phyloP scores from a whole-genome alignment of 2,888 invertebrate genomes.

The Sussaba pulchella region DNA sequence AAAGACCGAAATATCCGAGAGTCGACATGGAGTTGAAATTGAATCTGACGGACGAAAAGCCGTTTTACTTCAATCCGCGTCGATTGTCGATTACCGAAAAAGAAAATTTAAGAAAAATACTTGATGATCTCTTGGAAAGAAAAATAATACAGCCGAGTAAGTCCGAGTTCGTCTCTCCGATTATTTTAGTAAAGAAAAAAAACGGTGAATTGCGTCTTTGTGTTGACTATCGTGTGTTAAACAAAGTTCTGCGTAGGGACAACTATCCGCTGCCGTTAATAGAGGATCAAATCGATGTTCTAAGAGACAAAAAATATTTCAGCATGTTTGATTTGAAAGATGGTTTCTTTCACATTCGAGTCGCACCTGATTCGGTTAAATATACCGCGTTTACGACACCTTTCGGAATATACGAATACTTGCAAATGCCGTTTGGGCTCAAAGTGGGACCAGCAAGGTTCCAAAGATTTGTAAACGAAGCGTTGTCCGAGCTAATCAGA shows the following conservation, averaged over 20 bases:
- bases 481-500: conserved; percentile 13
- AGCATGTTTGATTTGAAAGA: conserved; percentile 59
- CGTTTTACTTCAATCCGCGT: conserved; percentile 57
- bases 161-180: conserved; percentile 56
- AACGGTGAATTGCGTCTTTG: conserved; percentile 47
- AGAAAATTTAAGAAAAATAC: conserved; percentile 47
- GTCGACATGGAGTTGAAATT: conserved; percentile 56
- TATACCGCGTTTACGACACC: neutral
- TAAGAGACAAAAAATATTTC: conserved; percentile 63
- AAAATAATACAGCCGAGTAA: conserved; percentile 56
- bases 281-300: conserved; percentile 62
- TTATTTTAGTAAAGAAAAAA: conserved; percentile 51
- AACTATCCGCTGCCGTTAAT: conserved; percentile 53
- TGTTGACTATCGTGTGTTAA: conserved; percentile 47
- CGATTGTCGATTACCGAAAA: conserved; percentile 54
- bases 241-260: conserved; percentile 19
- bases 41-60: conserved; percentile 27
- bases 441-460: neutral
- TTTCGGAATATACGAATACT: neutral
- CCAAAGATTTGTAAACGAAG: neutral
- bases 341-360: conserved; percentile 51
- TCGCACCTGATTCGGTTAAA: neutral
- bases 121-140: conserved; percentile 45
- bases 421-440: neutral
- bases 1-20: conserved; percentile 46